Percentiles rank a stretch among this genome's conserved stretches.
Evolutionary conservation across 2,888 invertebrate species (phyloP).

Genomic region (Pimpla rufipes): DNA sequence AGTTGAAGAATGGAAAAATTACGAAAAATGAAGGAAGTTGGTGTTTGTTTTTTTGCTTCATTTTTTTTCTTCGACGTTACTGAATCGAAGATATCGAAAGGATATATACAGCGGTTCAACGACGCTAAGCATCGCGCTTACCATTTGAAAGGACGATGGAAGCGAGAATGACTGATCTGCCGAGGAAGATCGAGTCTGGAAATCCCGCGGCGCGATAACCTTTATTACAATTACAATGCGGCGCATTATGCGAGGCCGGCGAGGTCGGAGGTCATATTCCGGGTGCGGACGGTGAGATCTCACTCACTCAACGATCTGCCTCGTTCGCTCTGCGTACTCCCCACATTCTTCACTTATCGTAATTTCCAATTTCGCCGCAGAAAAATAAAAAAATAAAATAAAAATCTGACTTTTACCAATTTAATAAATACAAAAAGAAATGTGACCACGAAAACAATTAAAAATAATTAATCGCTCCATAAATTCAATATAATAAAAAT

Average conservation of each 20-base stretch:
- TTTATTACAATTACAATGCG: constrained; percentile 67
- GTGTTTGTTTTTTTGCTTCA: constrained; percentile 12
- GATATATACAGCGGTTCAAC: constrained; percentile 24
- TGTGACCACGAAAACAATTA: too few relatives aligned
- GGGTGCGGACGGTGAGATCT: constrained; percentile 20
- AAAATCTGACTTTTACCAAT: too few relatives aligned
- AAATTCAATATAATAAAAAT: too few relatives aligned
- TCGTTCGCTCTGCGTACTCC: not conserved
- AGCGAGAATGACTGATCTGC: constrained; percentile 50
- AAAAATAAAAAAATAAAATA: too few relatives aligned
- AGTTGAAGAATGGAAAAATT: too few relatives aligned
- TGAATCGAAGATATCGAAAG: constrained; percentile 32
- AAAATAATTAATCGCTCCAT: too few relatives aligned
- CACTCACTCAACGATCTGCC: constrained; percentile 30
- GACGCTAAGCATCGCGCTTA: constrained; percentile 31
- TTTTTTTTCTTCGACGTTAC: constrained; percentile 11
- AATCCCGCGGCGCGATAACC: constrained; percentile 60
- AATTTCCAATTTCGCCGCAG: not conserved
- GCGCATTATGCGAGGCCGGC: constrained; percentile 32
- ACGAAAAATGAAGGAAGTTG: too few relatives aligned
- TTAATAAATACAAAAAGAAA: too few relatives aligned
- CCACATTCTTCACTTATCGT: not conserved
- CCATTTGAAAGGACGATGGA: constrained; percentile 57
- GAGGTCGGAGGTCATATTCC: constrained; percentile 24
- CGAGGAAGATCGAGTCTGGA: constrained; percentile 44